Evolutionary conservation across 2,888 invertebrate species (phyloP), one percentile per base, ranked within the genome.

Genomic region (Rhingia campestris): DNA sequence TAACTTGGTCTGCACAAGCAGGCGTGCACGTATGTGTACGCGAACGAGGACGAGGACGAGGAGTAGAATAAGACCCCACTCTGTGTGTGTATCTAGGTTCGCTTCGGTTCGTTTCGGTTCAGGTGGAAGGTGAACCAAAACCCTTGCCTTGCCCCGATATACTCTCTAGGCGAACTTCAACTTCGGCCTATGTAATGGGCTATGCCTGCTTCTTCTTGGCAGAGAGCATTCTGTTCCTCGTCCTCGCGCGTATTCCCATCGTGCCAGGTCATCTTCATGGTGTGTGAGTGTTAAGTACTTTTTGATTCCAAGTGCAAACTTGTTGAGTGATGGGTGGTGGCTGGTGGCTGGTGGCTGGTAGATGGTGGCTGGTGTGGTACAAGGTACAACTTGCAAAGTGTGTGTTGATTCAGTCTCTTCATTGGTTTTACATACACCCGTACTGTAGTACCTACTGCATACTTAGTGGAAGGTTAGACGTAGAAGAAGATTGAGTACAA

Each of bases 281-380:
- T 79, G 80, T 84, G 70, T 33, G 70, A 84, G 80, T 80, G 80
- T 80, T 84, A 84, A 84, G 84, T 80, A 80, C 69, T 43, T 84
- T 84, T 84, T 80, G 84, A 84, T 84, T 79, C 74, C 84, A 80
- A 84, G 84, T 84, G 84, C 84, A 84, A 84, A 84, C 84, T 84
- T 84, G 84, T 84, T 75, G 79, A 84, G 80, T 80, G 84, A 84
- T 84, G 74, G 56, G 66, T 49, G 72, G 35, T 76, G 54, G 67
- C 33, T 22, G 22, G 22, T 22, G 22, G 22, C 22, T 22, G 22
- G 22, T 22, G 22, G n/a, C n/a, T 49, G 72, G 35, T 76, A 45
- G 67, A 10, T 22, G 22, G 22, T 22, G 22, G 22, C 22, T 22
- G 22, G 22, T 22, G 22, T 22, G 22, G 22, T 22, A n/a, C n/a